A percentile compares a stretch with the other conserved stretches of the same genome.
Evolutionary conservation across 2,113 vertebrate genomes (phyloP).

Genomic region (Petroica traversi): DNA sequence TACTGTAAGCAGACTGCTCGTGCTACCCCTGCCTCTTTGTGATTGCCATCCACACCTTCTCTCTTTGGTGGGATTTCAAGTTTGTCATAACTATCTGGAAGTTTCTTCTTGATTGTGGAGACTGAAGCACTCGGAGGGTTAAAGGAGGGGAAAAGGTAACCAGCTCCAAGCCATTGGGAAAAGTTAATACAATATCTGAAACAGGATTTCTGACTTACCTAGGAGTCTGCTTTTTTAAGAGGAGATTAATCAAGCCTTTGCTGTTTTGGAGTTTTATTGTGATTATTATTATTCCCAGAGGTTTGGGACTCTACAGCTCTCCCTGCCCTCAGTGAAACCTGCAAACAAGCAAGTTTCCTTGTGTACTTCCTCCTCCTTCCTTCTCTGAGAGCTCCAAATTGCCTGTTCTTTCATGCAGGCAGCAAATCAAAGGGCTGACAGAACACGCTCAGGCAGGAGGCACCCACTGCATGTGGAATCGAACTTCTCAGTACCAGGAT

Average conservation of each 20-base stretch:
- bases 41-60: neutral
- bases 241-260: neutral
- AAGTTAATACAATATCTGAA: neutral
- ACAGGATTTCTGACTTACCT: neutral
- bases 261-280: neutral
- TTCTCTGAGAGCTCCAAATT: neutral
- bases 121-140: neutral
- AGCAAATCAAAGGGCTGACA: neutral
- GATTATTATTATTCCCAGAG: neutral
- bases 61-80: neutral
- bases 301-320: neutral
- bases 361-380: neutral
- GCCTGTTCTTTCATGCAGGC: neutral
- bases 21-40: neutral
- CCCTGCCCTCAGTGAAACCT: neutral
- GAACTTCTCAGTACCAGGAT: neutral
- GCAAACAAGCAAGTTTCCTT: neutral
- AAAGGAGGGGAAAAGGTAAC: neutral
- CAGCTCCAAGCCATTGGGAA: neutral
- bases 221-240: neutral
- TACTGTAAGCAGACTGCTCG: neutral
- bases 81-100: neutral
- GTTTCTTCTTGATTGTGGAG: neutral
- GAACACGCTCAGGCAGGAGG: neutral
- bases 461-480: neutral